These are phyloP conservation scores for Calcarius lapponicus DNA, from an alignment of 2,797 vertebrate genomes.

Conservation along the genomic window DNA sequence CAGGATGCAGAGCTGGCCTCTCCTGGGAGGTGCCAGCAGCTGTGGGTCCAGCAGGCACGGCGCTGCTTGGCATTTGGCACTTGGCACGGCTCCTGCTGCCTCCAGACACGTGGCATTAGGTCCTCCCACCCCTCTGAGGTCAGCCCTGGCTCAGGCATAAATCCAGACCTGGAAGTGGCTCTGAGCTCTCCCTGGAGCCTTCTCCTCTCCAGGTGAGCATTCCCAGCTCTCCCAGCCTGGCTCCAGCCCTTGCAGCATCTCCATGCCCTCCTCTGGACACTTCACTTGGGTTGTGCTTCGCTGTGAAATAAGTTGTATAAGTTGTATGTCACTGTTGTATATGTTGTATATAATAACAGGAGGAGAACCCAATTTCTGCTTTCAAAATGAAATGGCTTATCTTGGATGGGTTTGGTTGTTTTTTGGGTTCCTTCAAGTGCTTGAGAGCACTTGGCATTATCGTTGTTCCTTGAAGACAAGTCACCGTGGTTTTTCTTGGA, in stretches of 20 bases:
- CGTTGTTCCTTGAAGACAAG: too few relatives aligned
- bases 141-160: background rate
- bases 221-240: background rate
- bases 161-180: background rate
- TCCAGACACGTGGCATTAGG: background rate
- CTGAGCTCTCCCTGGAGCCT: background rate
- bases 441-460: too few relatives aligned
- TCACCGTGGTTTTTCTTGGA: background rate
- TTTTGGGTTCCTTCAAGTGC: background rate
- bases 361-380: background rate
- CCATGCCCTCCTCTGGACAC: background rate
- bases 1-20: background rate
- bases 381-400: background rate
- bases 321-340: background rate
- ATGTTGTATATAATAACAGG: background rate
- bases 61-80: slow-evolving; percentile 14
- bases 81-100: background rate
- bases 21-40: background rate
- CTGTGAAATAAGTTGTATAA: background rate
- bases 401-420: background rate
- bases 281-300: background rate
- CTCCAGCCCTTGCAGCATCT: background rate
- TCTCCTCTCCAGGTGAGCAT: background rate
- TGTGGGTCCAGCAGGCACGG: background rate
- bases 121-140: background rate